Evolutionary conservation across 2,113 vertebrate genomes (phyloP), one percentile per base, ranked within the genome.

Genomic region (Rhynchopsitta pachyrhyncha): DNA sequence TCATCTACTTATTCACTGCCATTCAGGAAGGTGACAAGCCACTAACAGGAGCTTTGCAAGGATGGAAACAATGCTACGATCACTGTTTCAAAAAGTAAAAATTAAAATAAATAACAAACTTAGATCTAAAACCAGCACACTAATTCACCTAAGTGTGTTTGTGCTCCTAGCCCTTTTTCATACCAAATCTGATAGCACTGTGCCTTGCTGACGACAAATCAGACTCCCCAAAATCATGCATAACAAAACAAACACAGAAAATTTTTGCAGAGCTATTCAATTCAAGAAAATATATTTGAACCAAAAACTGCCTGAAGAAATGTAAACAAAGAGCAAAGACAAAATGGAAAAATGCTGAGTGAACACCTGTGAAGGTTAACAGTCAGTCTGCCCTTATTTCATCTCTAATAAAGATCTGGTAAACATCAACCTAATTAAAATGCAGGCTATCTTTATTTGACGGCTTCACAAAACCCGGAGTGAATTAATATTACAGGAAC

Each of bases 351-450:
- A 78, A 60, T 29, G 17, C 28, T 50, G 18, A 84, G 69, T 19
- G 66, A 79, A 60, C 52, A 50, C 37, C 86, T 86, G 62, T 62
- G 62, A 79, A 87, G 57, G 62, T 79, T 79, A 79, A 67, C 57
- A 73, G 39, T 9, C 75, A 81, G 10, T 17, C 69, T 86, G 77
- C 28, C 92, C 62, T 16, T 62, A 82, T 69, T 94, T 89, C 60
- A 75, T 76, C 66, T 93, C 86, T 88, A 96, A 71, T 89, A 92
- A 92, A 62, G 60, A 71, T 37, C 44, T 76, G 86, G 86, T 86
- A 89, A 96, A 85, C 47, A 95, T n/a, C 4, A 33, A 60, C 39
- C 62, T 91, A 80, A 95, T 93, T 91, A 89, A 90, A 90, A 93
- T 47, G 42, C 57, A 89, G 66, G 5, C 47, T 31, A 17, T 85